These are phyloP conservation scores for Chrysolophus pictus DNA, from an alignment of 2,797 vertebrate species.

Conservation along the genomic window DNA sequence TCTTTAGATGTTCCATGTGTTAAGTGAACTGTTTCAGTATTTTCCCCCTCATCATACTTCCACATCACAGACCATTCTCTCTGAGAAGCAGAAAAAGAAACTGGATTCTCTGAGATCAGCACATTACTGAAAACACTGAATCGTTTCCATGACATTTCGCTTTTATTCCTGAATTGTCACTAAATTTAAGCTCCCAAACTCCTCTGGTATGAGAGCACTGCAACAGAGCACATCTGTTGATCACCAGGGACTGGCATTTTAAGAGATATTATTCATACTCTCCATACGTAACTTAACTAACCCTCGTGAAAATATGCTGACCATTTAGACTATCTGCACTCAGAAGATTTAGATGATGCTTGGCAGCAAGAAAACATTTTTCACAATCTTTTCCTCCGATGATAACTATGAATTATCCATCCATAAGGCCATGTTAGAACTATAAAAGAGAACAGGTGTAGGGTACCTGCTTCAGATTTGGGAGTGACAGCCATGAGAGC, in stretches of 20 bases:
- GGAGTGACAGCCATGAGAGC: conserved; percentile 24
- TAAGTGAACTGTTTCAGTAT: background rate
- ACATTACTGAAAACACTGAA: background rate
- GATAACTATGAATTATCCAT: background rate
- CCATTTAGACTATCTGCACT: background rate
- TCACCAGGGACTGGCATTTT: background rate
- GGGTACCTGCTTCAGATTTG: conserved; percentile 28
- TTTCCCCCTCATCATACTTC: background rate
- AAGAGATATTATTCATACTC: background rate
- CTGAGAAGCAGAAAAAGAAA: background rate
- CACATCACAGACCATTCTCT: background rate
- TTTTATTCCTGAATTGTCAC: background rate
- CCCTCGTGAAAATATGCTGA: background rate
- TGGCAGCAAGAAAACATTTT: background rate
- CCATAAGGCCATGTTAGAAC: background rate
- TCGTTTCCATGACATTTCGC: background rate
- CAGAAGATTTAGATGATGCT: background rate
- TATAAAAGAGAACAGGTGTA: conserved; percentile 53
- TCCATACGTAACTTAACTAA: background rate
- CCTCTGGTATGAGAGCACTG: background rate
- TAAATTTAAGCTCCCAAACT: background rate
- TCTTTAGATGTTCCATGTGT: background rate
- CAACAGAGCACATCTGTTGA: conserved; percentile 26
- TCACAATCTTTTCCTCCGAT: background rate
- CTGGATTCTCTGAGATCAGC: background rate